Conservation (phyloP, 2,797 vertebrate species). For the Amblyraja radiata region DNA sequence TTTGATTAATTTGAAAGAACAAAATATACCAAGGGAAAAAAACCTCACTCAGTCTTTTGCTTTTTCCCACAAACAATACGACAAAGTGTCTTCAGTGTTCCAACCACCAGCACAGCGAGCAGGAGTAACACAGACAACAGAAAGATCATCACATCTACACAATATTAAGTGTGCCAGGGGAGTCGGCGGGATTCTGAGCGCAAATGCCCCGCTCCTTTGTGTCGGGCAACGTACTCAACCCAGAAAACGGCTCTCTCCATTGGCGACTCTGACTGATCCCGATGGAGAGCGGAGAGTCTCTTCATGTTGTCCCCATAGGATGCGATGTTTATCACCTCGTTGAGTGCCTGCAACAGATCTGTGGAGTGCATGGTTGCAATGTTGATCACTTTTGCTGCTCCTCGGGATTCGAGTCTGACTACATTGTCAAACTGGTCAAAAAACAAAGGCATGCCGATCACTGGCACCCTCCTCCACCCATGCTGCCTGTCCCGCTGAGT, state of each 20-base stretch:
- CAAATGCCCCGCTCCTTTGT: conserved; percentile 18
- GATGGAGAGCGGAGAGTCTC: conserved; percentile 20
- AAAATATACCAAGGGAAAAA: background rate
- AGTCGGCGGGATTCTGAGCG: background rate
- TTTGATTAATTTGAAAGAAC: background rate
- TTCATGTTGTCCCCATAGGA: conserved; percentile 9
- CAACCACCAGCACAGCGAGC: conserved; percentile 59
- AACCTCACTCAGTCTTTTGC: background rate
- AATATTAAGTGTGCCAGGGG: conserved; percentile 15
- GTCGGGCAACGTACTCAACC: conserved; percentile 19
- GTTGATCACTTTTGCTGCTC: background rate
- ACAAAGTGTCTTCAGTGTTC: too few relatives aligned
- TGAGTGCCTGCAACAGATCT: background rate
- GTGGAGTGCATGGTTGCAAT: background rate
- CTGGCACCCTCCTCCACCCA: conserved; percentile 19
- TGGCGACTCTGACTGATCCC: background rate
- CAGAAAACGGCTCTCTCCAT: conserved; percentile 25
- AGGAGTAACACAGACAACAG: too few relatives aligned
- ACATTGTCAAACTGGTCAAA: conserved; percentile 54
- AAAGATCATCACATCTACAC: too few relatives aligned
- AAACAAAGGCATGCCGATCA: conserved; percentile 56
- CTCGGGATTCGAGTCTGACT: background rate
- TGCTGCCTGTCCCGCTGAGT: too few relatives aligned
- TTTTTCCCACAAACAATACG: too few relatives aligned
- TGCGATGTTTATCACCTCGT: background rate